Conservation (phyloP, 2,888 invertebrate species). For the Phaonia tiefii region DNA sequence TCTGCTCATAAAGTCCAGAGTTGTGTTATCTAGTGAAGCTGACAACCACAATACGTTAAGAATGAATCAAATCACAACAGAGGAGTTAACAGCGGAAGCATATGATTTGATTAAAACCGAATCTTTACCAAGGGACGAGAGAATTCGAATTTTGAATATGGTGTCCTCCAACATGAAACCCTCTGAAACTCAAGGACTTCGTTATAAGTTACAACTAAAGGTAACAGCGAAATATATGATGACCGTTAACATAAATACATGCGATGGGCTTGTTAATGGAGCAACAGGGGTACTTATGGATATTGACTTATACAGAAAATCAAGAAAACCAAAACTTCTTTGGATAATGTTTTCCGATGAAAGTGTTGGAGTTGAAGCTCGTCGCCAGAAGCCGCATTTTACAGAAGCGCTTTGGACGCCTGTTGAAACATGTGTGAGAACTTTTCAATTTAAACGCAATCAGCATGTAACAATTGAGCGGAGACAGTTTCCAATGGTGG, state of each 20-base stretch:
- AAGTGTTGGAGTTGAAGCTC: background rate
- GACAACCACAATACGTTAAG: too few relatives aligned
- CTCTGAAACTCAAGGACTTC: background rate
- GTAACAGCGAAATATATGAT: background rate
- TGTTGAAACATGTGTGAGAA: background rate
- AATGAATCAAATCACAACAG: too few relatives aligned
- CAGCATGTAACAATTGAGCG: constrained; percentile 1
- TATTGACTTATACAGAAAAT: too few relatives aligned
- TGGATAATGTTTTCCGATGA: background rate
- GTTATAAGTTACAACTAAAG: background rate
- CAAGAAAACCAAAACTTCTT: too few relatives aligned
- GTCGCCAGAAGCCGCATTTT: background rate
- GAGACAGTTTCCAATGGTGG: background rate
- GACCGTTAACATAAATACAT: background rate
- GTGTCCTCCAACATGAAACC: too few relatives aligned
- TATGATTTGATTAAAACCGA: too few relatives aligned
- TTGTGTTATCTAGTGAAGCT: too few relatives aligned
- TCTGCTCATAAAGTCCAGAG: too few relatives aligned
- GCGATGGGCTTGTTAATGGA: background rate
- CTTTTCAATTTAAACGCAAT: constrained; percentile 4
- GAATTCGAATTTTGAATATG: background rate
- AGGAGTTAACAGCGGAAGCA: too few relatives aligned
- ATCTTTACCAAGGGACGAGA: background rate
- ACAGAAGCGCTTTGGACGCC: background rate
- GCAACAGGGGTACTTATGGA: too few relatives aligned